Evolutionary conservation across 2,113 vertebrate genomes (phyloP), one percentile per base, ranked within the genome.

Genomic region (Plotosus lineatus): DNA sequence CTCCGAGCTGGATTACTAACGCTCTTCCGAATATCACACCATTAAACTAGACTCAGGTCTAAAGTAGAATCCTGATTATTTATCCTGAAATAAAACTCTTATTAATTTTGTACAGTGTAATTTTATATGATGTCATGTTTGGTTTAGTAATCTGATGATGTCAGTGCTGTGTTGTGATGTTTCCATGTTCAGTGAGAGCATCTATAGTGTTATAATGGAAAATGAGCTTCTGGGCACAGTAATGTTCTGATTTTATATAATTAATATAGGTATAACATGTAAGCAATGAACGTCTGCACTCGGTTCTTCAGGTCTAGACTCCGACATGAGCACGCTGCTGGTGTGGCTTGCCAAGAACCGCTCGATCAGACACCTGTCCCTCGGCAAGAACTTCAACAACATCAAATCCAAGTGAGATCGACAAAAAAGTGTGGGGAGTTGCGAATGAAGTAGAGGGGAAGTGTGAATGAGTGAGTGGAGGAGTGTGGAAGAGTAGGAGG

Each of bases 341-440:
- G 93, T 97, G 78, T 99, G 97, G 97, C 94, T 99, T 86, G 95
- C 97, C 92, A 98, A 96, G 94, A 99, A 99, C 91, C 93, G 96
- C 83, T 99, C 97, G 12, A 97, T 99, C 89, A 94, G 94, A 81
- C 95, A 98, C 85, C 92, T 99, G 86, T 96, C 96, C 0, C 90
- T 98, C 88, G 97, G 97, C 87, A 99, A 97, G 92, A 99, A 99
- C 86, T 98, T 99, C 93, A 99, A 95, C 93, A 99, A 97, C 93
- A 99, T 99, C 94, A 99, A 99, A 89, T 95, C 97, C 88, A 98
- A 98, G 97, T 99, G 96, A 95, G 96, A 28, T 28, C 14, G 12
- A 44, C 2, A 28, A 19, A 51, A 86, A 89, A 83, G 28, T 23
- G 56, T 36, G 60, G 6, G 17, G 3, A 4, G 33, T n/a, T 6